phyloP scores from a whole-genome alignment of 1,140 invertebrate species.

The Cyclargus thomasi region DNA sequence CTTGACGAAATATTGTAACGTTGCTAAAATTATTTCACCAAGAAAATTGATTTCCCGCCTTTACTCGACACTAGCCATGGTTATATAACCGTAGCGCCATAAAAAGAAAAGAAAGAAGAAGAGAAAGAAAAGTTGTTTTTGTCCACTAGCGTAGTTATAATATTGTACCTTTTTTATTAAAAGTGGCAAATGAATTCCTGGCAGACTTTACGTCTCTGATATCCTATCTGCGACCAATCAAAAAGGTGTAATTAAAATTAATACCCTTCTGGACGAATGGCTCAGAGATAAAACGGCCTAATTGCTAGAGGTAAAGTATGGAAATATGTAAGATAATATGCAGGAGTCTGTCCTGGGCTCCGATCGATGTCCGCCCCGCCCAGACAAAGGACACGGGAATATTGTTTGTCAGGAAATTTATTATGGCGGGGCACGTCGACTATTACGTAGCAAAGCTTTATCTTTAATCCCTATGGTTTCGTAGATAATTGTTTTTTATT shows the following conservation, averaged over 20 bases:
- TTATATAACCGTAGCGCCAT: too few species aligned
- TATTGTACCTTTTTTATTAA: too few species aligned
- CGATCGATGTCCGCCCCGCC: constrained; percentile 38
- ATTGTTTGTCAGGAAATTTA: constrained; percentile 72
- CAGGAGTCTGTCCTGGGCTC: constrained; percentile 16
- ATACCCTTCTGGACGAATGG: background rate
- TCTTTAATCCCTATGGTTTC: background rate
- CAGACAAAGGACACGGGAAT: constrained; percentile 62
- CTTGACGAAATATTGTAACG: too few species aligned
- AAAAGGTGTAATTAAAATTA: background rate
- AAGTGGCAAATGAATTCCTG: too few species aligned
- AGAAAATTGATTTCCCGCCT: too few species aligned
- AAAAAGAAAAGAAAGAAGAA: too few species aligned
- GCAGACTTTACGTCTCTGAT: background rate
- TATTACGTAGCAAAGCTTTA: background rate
- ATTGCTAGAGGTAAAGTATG: constrained; percentile 12
- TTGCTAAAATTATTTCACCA: too few species aligned
- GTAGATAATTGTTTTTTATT: background rate
- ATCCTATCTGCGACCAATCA: background rate
- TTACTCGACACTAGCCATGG: too few species aligned
- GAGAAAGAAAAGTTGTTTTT: too few species aligned
- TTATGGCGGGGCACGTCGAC: constrained; percentile 42
- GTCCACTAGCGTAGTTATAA: too few species aligned
- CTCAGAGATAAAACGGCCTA: background rate
- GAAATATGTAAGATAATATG: constrained; percentile 19